Evolutionary conservation across 2,888 invertebrate species (phyloP), one percentile per base, ranked within the genome.

Genomic region (Dolichopus griseipennis): DNA sequence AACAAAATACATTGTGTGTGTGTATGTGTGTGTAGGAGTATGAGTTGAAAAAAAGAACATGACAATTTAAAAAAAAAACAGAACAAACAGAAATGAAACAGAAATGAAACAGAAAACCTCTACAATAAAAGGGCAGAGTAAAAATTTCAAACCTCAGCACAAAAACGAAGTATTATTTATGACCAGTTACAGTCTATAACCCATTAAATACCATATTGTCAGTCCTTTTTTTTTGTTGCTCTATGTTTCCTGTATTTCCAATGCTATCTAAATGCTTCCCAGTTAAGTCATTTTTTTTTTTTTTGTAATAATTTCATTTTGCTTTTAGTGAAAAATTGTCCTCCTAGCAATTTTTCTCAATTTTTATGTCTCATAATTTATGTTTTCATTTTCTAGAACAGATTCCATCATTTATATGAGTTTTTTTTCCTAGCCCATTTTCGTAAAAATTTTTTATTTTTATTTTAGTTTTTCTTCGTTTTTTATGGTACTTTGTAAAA

Each of bases 201-300:
- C 52, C n/a, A 52, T 52, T 52, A 52, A 52, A 52, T 52, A 52
- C 52, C 52, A n/a, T 52, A 52, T n/a, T 52, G n/a, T 52, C n/a
- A 52, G 37, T 12, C 52, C 9, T 12, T 15, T 18, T 18, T 52
- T 52, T 52, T 43, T 43, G 7, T 4, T 43, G 7, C 43, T 43
- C 12, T 43, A 43, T 43, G 43, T 15, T 37, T 12, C 12, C 37
- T 37, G 5, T 34, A 34, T 34, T 34, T 34, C 9, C 34, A 9
- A 34, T 34, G 9, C 9, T 34, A 34, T 34, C 9, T 34, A 7
- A 9, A 10, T 37, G 37, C 12, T 37, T 37, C 12, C 5, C 8
- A 37, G 37, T 37, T 37, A 12, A 2, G 37, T 37, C 8, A n/a
- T n/a, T 4, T 8, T 12, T 37, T 37, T 37, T 37, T 37, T 37